Percentiles rank a stretch among this genome's conserved stretches.
phyloP scores from a whole-genome alignment of 1,140 invertebrate genomes.

The Platorchestia sp. region DNA sequence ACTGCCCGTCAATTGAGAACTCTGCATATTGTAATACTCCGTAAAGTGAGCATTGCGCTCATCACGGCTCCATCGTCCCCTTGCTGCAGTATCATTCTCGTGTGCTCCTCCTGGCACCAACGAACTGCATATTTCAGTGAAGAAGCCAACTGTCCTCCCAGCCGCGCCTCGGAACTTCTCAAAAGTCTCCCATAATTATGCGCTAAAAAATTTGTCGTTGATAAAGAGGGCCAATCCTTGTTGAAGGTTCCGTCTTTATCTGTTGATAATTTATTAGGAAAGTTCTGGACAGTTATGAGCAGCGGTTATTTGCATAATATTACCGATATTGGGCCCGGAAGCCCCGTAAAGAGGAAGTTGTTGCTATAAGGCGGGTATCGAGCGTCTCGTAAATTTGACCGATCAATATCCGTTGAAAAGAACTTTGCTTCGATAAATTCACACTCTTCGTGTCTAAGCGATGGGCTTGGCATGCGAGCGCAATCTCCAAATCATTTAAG shows the following conservation, averaged over 20 bases:
- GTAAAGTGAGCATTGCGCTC: too few species aligned
- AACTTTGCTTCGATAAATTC: neutral
- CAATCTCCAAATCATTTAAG: neutral
- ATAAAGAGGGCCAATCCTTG: constrained; percentile 6
- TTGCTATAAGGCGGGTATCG: constrained; percentile 21
- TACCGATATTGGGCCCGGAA: constrained; percentile 24
- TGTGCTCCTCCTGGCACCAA: neutral
- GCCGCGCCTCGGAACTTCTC: neutral
- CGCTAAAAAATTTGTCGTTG: neutral
- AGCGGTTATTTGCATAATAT: constrained; percentile 40
- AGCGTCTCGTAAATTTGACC: constrained; percentile 9
- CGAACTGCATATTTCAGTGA: neutral
- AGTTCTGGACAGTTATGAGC: constrained; percentile 43
- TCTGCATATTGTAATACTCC: too few species aligned
- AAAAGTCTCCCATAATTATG: neutral
- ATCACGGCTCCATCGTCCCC: too few species aligned
- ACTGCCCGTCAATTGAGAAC: too few species aligned
- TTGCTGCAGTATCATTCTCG: too few species aligned
- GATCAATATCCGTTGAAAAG: constrained; percentile 30
- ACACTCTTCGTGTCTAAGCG: neutral
- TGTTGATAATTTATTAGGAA: constrained; percentile 49
- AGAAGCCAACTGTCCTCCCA: neutral
- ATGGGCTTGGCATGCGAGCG: neutral
- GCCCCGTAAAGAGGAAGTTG: constrained; percentile 43
- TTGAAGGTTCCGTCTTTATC: constrained; percentile 29